These are phyloP conservation scores for Hymenochirus boettgeri DNA, from an alignment of 2,113 vertebrate genomes.

Conservation along the genomic window DNA sequence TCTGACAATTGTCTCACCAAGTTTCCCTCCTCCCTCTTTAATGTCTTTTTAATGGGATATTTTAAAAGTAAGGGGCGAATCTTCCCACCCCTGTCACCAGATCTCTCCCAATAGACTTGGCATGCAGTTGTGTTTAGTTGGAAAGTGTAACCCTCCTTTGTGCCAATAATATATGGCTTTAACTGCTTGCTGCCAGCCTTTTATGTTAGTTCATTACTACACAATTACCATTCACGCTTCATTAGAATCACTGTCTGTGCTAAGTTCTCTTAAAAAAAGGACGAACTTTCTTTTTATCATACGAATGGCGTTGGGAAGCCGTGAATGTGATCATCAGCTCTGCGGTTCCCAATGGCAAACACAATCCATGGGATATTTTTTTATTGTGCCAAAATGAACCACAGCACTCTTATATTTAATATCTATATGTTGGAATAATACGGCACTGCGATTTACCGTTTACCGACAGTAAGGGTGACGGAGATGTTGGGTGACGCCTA, in stretches of 20 bases:
- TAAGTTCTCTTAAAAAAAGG: slow-evolving; percentile 64
- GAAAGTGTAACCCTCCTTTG: slow-evolving; percentile 98
- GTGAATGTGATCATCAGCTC: slow-evolving; percentile 94
- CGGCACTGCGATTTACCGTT: neutral
- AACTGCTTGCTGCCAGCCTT: slow-evolving; percentile 89
- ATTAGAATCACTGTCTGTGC: slow-evolving; percentile 92
- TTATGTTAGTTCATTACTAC: slow-evolving; percentile 98
- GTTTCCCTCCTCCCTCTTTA: neutral
- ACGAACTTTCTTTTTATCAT: slow-evolving; percentile 75
- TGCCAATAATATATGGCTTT: slow-evolving; percentile 96
- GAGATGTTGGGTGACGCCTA: neutral
- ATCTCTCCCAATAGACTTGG: slow-evolving; percentile 80
- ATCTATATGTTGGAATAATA: neutral
- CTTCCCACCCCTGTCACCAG: slow-evolving; percentile 66
- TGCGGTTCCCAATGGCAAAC: neutral
- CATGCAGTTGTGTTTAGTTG: slow-evolving; percentile 96
- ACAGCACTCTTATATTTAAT: slow-evolving; percentile 60
- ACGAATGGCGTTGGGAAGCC: slow-evolving; percentile 79
- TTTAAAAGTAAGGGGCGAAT: slow-evolving; percentile 45
- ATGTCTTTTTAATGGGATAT: slow-evolving; percentile 26
- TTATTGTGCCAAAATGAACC: slow-evolving; percentile 80
- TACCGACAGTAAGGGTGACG: neutral
- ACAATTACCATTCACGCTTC: slow-evolving; percentile 98
- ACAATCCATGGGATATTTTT: too few species aligned
- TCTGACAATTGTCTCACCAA: neutral